Conservation (phyloP, 2,113 vertebrate genomes). For the Lycaon pictus region DNA sequence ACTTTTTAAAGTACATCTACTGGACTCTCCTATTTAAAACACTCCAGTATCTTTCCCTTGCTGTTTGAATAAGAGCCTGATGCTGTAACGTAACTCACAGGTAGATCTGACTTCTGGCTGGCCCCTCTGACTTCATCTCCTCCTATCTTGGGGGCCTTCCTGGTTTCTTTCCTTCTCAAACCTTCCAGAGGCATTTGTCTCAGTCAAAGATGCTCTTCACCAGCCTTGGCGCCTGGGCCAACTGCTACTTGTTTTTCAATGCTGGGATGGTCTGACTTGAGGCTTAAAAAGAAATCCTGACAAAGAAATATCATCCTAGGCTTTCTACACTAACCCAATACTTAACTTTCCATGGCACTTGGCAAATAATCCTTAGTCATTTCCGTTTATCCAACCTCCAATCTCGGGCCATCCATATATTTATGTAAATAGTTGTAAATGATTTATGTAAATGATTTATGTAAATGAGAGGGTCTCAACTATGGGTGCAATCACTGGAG, state of each 20-base stretch:
- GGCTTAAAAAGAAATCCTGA: background rate
- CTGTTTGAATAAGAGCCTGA: background rate
- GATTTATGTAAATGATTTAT: background rate
- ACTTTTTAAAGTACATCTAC: background rate
- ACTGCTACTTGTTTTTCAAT: background rate
- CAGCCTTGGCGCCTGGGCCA: background rate
- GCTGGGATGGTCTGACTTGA: background rate
- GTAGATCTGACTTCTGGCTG: background rate
- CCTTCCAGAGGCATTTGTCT: background rate
- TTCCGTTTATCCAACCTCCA: background rate
- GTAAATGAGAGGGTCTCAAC: background rate
- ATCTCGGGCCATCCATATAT: background rate
- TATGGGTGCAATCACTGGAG: background rate
- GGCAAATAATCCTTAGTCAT: background rate
- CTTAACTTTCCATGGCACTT: background rate
- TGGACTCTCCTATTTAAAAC: background rate
- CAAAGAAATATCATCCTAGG: background rate
- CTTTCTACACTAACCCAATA: background rate
- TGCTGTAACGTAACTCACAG: accelerated
- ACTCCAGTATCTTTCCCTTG: background rate
- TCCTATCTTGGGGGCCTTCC: background rate
- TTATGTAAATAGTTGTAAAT: background rate
- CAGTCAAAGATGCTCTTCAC: background rate
- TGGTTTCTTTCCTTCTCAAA: background rate
- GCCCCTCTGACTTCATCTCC: too few relatives aligned